Evolutionary conservation across 2,888 invertebrate species (phyloP).

Genomic region (Brachynemurus nebulosus): DNA sequence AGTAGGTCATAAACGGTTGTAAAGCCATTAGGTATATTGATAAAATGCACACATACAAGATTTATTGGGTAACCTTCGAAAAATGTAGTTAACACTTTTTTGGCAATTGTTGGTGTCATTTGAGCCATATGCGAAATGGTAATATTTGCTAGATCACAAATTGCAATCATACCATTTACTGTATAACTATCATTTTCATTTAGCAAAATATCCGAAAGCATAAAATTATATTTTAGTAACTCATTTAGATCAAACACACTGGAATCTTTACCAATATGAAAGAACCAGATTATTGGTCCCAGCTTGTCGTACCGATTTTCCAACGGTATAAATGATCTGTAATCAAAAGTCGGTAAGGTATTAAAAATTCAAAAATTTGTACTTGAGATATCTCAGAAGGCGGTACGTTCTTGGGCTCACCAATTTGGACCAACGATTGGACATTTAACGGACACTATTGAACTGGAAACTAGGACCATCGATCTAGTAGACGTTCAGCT

Average conservation of each 20-base stretch:
- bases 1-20: constrained; percentile 42
- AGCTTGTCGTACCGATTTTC: constrained; percentile 28
- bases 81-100: constrained; percentile 32
- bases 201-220: constrained; percentile 42
- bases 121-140: constrained; percentile 40
- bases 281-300: constrained; percentile 36
- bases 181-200: constrained; percentile 46
- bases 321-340: constrained; percentile 23
- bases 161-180: constrained; percentile 36
- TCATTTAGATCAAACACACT: constrained; percentile 33
- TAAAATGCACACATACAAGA: constrained; percentile 40
- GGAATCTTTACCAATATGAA: constrained; percentile 35
- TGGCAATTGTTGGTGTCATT: constrained; percentile 42
- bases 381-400: too few species aligned
- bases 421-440: too few species aligned
- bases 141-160: constrained; percentile 41
- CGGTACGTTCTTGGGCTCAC: too few species aligned
- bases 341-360: constrained; percentile 2
- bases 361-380: not conserved
- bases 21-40: constrained; percentile 43
- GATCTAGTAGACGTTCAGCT: too few species aligned
- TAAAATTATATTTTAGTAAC: constrained; percentile 36
- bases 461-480: too few species aligned
- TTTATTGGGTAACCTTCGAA: constrained; percentile 47
- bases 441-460: too few species aligned